phyloP scores from a whole-genome alignment of 2,113 vertebrate genomes.

The Alethe diademata region DNA sequence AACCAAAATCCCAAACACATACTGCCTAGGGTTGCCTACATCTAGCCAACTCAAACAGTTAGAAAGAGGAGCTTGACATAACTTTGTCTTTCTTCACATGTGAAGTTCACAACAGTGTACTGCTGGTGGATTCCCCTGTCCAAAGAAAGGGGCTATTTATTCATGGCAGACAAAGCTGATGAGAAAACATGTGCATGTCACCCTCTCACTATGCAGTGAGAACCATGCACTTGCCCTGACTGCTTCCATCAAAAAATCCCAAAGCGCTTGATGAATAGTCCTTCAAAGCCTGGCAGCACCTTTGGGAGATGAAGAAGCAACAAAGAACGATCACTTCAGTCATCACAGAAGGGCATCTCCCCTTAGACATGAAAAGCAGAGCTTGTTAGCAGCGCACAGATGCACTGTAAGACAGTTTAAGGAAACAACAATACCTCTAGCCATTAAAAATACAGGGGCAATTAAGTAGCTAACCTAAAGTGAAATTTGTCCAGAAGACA shows the following conservation, averaged over 20 bases:
- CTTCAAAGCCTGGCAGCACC: slow-evolving; percentile 31
- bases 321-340: slow-evolving; percentile 53
- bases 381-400: slow-evolving; percentile 54
- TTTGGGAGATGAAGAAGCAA: slow-evolving; percentile 27
- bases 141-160: background rate
- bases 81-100: background rate
- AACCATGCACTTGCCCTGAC: background rate
- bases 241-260: slow-evolving; percentile 32
- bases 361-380: background rate
- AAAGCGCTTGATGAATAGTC: slow-evolving; percentile 45
- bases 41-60: background rate
- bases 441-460: background rate
- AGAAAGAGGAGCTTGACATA: background rate
- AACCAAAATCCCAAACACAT: background rate
- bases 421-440: slow-evolving; percentile 12
- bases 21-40: background rate
- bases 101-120: background rate
- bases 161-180: background rate
- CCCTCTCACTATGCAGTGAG: background rate
- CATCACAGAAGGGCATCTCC: slow-evolving; percentile 54
- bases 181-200: background rate
- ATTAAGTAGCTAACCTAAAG: slow-evolving; percentile 16
- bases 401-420: background rate
- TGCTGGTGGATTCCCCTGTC: background rate
- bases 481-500: background rate